Conservation (phyloP, 2,797 vertebrate genomes). For the Adelosebastes latens region DNA sequence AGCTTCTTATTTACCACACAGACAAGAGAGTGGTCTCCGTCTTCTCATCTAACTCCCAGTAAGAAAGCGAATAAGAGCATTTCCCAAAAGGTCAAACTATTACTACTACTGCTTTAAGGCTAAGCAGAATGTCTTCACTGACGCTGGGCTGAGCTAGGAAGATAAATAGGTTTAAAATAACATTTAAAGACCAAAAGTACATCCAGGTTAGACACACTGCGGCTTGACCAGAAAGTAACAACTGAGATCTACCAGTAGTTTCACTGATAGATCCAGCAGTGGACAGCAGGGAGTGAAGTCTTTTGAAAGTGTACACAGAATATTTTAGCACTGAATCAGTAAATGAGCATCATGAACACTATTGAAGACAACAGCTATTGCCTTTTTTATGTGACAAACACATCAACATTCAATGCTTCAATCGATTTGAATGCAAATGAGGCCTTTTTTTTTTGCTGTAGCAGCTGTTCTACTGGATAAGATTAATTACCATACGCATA, state of each 20-base stretch:
- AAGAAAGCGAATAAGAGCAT: neutral
- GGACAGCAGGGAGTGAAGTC: no score
- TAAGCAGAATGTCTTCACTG: neutral
- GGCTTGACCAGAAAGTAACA: neutral
- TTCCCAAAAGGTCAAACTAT: neutral
- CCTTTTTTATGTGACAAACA: neutral
- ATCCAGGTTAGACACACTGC: neutral
- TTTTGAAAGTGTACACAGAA: no score
- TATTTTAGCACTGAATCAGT: neutral
- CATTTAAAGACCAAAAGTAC: neutral
- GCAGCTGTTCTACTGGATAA: neutral
- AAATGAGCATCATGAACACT: no score
- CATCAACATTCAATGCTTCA: neutral
- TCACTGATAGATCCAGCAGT: no score
- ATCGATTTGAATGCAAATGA: neutral
- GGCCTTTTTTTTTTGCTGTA: neutral
- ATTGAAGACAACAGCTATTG: neutral
- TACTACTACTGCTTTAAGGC: neutral
- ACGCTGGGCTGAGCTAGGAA: neutral
- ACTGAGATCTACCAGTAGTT: neutral
- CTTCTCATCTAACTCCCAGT: neutral
- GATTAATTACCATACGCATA: neutral
- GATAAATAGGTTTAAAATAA: neutral
- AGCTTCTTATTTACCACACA: neutral
- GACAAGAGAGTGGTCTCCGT: neutral